Percentiles rank a stretch among this genome's conserved stretches.
Evolutionary conservation across 2,797 vertebrate species (phyloP).

Genomic region (Spondyliosoma cantharus): DNA sequence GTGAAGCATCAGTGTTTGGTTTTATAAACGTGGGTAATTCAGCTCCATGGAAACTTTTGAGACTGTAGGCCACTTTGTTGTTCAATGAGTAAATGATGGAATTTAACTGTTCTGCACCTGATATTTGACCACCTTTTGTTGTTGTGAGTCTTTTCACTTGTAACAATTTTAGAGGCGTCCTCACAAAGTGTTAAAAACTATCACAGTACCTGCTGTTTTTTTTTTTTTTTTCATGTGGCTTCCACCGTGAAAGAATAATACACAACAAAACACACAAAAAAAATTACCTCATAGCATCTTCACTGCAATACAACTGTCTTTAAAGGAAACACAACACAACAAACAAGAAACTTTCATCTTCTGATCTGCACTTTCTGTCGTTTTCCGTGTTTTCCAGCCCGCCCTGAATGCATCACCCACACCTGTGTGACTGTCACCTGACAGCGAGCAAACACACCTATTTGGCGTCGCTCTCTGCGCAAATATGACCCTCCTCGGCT

Average conservation of each 20-base stretch:
- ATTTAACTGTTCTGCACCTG: background rate
- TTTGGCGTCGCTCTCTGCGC: constrained; percentile 10
- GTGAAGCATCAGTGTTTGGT: background rate
- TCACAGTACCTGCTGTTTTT: background rate
- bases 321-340: background rate
- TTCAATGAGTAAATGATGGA: background rate
- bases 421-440: constrained; percentile 82
- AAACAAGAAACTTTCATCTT: background rate
- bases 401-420: constrained; percentile 57
- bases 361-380: accelerated
- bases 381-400: background rate
- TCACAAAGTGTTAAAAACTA: background rate
- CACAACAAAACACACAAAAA: background rate
- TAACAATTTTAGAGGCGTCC: background rate
- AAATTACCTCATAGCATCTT: too few species aligned
- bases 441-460: constrained; percentile 41
- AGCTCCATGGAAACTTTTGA: background rate
- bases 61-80: background rate
- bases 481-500: constrained; percentile 51
- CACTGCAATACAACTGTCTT: background rate
- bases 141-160: background rate
- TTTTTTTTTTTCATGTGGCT: background rate
- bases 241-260: background rate
- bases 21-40: background rate
- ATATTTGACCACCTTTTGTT: background rate